A percentile compares a stretch with the other conserved stretches of the same genome.
phyloP scores from a whole-genome alignment of 2,113 vertebrate genomes.

The Mirounga angustirostris region DNA sequence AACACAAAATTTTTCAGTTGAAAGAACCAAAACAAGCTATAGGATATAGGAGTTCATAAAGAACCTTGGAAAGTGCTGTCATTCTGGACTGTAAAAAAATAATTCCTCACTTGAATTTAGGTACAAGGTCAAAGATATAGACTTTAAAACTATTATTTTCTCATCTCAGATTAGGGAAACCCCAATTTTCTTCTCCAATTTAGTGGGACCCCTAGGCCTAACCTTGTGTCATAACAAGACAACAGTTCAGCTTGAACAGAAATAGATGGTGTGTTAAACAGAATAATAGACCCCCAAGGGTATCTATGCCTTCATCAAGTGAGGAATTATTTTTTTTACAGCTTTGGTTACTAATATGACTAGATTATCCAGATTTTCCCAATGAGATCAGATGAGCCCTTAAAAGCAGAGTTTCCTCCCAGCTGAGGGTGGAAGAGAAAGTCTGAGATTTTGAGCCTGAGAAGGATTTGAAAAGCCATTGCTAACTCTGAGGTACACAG shows the following conservation, averaged over 20 bases:
- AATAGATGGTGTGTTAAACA: conserved; percentile 10
- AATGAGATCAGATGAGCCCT: neutral
- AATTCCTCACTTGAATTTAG: conserved; percentile 41
- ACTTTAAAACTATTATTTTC: conserved; percentile 49
- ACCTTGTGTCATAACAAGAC: neutral
- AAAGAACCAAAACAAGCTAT: conserved; percentile 8
- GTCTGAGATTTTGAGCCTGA: neutral
- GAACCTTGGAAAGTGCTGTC: neutral
- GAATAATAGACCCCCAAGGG: neutral
- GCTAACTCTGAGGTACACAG: neutral
- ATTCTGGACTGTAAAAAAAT: neutral
- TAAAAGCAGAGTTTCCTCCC: neutral
- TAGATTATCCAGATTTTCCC: neutral
- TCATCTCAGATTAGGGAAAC: conserved; percentile 14
- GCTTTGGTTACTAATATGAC: neutral
- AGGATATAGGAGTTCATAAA: neutral
- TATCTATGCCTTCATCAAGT: neutral
- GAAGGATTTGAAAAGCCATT: neutral
- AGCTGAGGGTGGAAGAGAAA: neutral
- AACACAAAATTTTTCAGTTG: neutral
- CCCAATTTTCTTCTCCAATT: neutral
- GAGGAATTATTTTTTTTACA: too few relatives aligned
- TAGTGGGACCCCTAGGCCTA: neutral
- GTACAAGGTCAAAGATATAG: neutral
- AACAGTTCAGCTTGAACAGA: neutral